Evolutionary conservation across 1,140 invertebrate species (phyloP), one percentile per base, ranked within the genome.

Genomic region (Myzus persicae): DNA sequence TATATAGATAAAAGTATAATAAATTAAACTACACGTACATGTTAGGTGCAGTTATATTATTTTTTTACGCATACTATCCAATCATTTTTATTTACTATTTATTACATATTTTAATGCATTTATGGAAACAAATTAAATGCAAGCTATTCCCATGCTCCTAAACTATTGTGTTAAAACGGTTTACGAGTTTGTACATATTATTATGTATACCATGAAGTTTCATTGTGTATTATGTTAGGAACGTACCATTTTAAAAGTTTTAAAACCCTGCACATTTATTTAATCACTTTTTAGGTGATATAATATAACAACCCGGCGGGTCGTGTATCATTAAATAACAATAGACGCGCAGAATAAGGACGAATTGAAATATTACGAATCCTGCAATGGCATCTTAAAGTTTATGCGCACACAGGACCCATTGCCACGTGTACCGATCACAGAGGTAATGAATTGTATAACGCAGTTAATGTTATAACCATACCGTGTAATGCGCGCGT

Each of bases 91-190:
- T 76, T 18, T 14, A n/a, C 14, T n/a, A 76, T 76, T 76, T 76
- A 76, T n/a, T 76, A 14, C n/a, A 76, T n/a, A 76, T 76, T 76
- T 76, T 76, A 76, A n/a, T 76, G 59, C 18, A 76, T 76, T 76
- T 76, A 76, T 76, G 59, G 59, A 76, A 76, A 76, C 59, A 76
- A 76, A 76, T 76, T n/a, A 76, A 76, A 76, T 76, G 31, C 20
- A 76, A 76, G 4, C n/a, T 14, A 67, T 67, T 31, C 31, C 59
- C 31, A 7, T 31, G 3, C 59, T 67, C 26, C 31, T n/a, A n/a
- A 76, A n/a, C 26, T 31, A n/a, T 76, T 8, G 14, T 9, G 59
- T n/a, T 18, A 18, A n/a, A 76, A 36, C n/a, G 59, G 59, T 76
- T 76, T 76, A 76, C n/a, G 59, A 76, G 59, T n/a, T 76, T 31